Evolutionary conservation across 2,888 invertebrate genomes (phyloP), one percentile per base, ranked within the genome.

Genomic region (Rhingia campestris): DNA sequence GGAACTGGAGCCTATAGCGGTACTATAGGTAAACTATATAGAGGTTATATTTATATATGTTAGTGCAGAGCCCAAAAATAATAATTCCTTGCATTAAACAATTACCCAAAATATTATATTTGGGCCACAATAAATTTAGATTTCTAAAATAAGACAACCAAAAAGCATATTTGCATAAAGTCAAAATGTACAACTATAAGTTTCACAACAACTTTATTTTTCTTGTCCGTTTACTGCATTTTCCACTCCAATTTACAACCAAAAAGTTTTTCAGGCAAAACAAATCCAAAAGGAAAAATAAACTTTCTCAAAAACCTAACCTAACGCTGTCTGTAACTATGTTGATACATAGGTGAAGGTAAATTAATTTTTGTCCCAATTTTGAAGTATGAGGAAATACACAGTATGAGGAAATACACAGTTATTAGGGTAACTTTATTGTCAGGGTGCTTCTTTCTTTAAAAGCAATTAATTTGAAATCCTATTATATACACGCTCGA

Each of bases 391-490:
- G 54, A 41, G 49, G 56, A 58, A 74, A 74, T 64, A 56, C 12
- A 43, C 45, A 58, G 64, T 74, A 64, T 4, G 54, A 41, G 49
- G 56, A 58, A 74, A 74, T 64, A 56, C 12, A 43, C 45, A 58
- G 64, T 74, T 74, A 74, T 64, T 56, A 56, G 64, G 56, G 47
- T 64, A 74, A 74, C 56, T 64, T 74, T 64, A 39, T 58, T 74
- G 63, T 64, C 10, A 37, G 56, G 56, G 53, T 33, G 74, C 64
- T 74, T 41, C 47, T 56, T 49, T 75, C 58, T 51, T 51, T 66
- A 58, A 75, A 75, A 58, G 51, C 66, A 75, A 75, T 75, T 75
- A 66, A 75, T 75, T 75, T 66, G 9, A 33, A 75, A 66, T 74
- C 74, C 74, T 66, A 66, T 75, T 75, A 43, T 7, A 22, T 14